phyloP scores from a whole-genome alignment of 1,140 invertebrate genomes.

The Tyrophagus putrescentiae region DNA sequence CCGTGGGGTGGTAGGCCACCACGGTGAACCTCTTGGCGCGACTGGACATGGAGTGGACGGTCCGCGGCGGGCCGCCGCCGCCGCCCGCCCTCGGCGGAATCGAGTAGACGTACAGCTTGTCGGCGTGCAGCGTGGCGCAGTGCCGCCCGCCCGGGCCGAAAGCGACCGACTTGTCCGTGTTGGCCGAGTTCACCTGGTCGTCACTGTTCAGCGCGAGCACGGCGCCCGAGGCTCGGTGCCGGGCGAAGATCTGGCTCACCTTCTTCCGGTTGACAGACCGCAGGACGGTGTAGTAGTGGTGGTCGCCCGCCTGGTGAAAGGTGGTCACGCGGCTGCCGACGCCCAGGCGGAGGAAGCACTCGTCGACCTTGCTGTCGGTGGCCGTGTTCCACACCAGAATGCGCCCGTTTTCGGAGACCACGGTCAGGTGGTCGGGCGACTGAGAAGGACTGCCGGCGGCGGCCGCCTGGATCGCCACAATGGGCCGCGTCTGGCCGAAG shows the following conservation, averaged over 20 bases:
- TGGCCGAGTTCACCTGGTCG: background rate
- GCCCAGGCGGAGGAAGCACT: background rate
- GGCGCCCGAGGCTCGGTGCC: background rate
- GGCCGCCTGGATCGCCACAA: background rate
- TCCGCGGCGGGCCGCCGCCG: no score
- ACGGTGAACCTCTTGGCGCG: constrained; percentile 44
- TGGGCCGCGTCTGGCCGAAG: background rate
- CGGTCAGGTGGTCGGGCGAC: background rate
- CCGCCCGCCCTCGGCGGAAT: constrained; percentile 25
- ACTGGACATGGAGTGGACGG: constrained; percentile 25
- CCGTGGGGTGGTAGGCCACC: constrained; percentile 50
- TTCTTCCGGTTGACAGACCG: background rate
- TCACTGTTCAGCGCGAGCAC: background rate
- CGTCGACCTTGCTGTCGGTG: background rate
- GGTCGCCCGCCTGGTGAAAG: background rate
- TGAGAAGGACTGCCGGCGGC: no score
- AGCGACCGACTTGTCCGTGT: background rate
- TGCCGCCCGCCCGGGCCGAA: background rate
- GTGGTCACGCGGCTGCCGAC: background rate
- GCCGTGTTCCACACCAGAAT: constrained; percentile 4
- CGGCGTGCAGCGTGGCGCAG: constrained; percentile 29
- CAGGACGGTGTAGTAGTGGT: background rate
- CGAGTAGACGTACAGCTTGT: constrained; percentile 31
- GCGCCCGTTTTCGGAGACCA: background rate
- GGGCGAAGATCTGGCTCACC: background rate